These are phyloP conservation scores for Rousettus leschenaultii DNA, from an alignment of 2,113 vertebrate genomes.

Conservation along the genomic window DNA sequence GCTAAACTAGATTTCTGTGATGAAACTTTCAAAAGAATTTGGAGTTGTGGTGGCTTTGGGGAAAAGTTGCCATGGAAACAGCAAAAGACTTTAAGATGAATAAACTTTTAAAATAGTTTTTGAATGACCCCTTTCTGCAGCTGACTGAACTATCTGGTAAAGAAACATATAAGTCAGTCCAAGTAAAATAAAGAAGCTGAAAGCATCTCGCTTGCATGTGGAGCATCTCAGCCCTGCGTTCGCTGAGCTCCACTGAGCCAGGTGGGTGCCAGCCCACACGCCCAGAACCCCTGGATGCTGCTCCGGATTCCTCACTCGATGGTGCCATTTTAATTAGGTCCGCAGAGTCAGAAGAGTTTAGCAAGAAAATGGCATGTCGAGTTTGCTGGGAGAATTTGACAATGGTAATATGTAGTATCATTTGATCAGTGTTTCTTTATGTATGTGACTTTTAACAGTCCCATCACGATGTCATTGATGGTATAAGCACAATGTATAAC, in stretches of 20 bases:
- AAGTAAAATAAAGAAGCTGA: neutral
- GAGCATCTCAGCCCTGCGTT: neutral
- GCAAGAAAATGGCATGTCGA: neutral
- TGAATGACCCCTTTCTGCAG: slow-evolving; percentile 56
- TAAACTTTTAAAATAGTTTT: slow-evolving; percentile 51
- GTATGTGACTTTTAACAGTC: neutral
- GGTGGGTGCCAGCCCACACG: neutral
- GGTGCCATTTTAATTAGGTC: neutral
- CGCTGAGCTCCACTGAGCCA: neutral
- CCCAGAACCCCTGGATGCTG: neutral
- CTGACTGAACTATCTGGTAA: slow-evolving; percentile 23
- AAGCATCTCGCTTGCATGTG: neutral
- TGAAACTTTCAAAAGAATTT: slow-evolving; percentile 39
- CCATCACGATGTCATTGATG: slow-evolving; percentile 20
- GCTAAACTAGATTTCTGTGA: slow-evolving; percentile 7
- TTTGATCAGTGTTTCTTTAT: slow-evolving; percentile 20
- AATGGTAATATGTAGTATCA: neutral
- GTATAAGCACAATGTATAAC: neutral
- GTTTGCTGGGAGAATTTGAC: slow-evolving; percentile 24
- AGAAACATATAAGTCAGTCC: neutral
- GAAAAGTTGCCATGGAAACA: slow-evolving; percentile 30
- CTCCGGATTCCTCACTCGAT: neutral
- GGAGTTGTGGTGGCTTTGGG: slow-evolving; percentile 18
- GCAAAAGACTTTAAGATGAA: slow-evolving; percentile 33
- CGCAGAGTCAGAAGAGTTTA: neutral